Evolutionary conservation across 2,888 invertebrate genomes (phyloP).

Genomic region (Phyllotreta cruciferae): DNA sequence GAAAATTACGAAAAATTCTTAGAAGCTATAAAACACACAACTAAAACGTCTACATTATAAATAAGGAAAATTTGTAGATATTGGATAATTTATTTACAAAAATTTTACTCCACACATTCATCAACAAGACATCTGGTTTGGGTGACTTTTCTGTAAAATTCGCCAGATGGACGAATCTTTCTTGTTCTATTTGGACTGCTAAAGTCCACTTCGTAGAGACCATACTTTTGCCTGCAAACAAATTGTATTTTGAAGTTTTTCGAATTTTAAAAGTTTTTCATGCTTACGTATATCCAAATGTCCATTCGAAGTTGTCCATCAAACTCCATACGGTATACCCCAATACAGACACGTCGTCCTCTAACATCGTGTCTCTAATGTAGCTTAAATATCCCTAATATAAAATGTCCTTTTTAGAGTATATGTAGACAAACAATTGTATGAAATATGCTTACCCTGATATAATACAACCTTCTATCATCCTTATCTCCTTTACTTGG

Average conservation of each 20-base stretch:
- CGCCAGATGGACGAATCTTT: conserved; percentile 69
- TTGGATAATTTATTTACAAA: too few relatives aligned
- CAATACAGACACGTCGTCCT: conserved; percentile 54
- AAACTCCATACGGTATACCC: conserved; percentile 59
- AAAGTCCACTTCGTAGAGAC: conserved; percentile 74
- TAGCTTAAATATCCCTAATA: conserved; percentile 60
- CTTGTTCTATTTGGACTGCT: conserved; percentile 65
- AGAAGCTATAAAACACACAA: too few relatives aligned
- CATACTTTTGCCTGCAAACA: conserved; percentile 69
- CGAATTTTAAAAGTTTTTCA: not conserved
- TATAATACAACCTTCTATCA: conserved; percentile 60
- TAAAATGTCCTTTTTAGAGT: not conserved
- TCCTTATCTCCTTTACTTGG: conserved; percentile 59
- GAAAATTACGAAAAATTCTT: too few relatives aligned
- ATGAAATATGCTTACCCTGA: conserved; percentile 41
- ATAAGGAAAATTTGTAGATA: too few relatives aligned
- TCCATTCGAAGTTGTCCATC: conserved; percentile 62
- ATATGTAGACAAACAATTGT: not conserved
- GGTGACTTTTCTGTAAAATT: conserved; percentile 65
- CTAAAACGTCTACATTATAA: too few relatives aligned
- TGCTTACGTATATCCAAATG: conserved; percentile 57
- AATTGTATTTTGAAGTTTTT: not conserved
- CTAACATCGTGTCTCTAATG: conserved; percentile 51
- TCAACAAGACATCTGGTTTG: conserved; percentile 50
- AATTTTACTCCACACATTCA: conserved; percentile 29